Evolutionary conservation across 2,888 invertebrate genomes (phyloP), one percentile per base, ranked within the genome.

Genomic region (Eledona agricola): DNA sequence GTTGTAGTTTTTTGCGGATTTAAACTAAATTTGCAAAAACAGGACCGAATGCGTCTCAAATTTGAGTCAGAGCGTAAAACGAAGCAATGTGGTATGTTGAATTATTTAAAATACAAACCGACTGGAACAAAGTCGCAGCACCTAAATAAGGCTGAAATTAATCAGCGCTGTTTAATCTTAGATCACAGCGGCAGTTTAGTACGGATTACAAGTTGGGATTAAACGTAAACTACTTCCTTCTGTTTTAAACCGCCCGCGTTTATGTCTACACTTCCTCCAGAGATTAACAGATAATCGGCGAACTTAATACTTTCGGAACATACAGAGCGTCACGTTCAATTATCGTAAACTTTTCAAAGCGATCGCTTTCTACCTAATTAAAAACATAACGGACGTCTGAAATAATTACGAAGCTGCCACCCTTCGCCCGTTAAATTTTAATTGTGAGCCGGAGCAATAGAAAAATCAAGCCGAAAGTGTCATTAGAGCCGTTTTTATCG

Each of bases 111-210:
- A 22, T 26, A 29, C 49, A 60, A 64, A 63, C 60, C 62, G 52
- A 63, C 51, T 61, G 46, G 63, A 64, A 63, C 62, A 65, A 64
- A 64, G 64, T 64, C 60, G 59, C 57, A 55, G 60, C 59, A 59
- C 56, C 58, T 59, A 63, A 64, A 62, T 66, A 60, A 62, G 59
- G 59, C 63, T 60, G 62, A 64, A 64, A 66, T 66, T 66, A 63
- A 66, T 64, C 65, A 66, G 63, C 62, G 61, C 54, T 63, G 59
- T 58, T 62, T 64, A 66, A 66, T 66, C 64, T 62, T 61, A 66
- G 64, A 63, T 64, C 63, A 63, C 65, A 60, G 61, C 62, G 61
- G 63, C 60, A 63, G 63, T 66, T 64, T 61, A 64, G 58, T 62
- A 51, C 50, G 61, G 63, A 64, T 64, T 64, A 66, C 50, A 56